Percentiles rank a stretch among this genome's conserved stretches.
These are phyloP conservation scores for Ophioninae sp. DNA, from an alignment of 2,888 invertebrate genomes.

Conservation along the genomic window DNA sequence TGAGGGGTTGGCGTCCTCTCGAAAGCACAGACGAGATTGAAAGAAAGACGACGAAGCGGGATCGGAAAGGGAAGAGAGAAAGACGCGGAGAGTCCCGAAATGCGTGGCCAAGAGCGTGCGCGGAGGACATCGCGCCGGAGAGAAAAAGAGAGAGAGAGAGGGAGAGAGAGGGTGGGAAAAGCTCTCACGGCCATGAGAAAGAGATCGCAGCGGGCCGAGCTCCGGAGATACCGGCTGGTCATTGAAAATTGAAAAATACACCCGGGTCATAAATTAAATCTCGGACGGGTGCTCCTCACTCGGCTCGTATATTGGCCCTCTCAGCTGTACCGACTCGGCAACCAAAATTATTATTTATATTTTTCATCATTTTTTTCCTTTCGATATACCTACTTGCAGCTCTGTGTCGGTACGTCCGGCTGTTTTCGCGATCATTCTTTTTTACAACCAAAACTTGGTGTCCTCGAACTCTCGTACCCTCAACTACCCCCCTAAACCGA, in stretches of 20 bases:
- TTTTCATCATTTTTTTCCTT: too few relatives aligned
- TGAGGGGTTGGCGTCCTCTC: conserved; percentile 49
- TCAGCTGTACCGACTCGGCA: too few relatives aligned
- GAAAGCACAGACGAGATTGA: conserved; percentile 57
- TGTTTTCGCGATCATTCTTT: too few relatives aligned
- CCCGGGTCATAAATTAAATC: conserved; percentile 70
- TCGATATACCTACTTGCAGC: too few relatives aligned
- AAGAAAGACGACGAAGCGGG: conserved; percentile 47
- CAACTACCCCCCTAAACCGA: neutral
- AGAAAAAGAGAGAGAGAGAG: too few relatives aligned
- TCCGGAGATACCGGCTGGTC: conserved; percentile 69
- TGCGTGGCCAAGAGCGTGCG: conserved; percentile 33
- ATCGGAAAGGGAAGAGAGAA: conserved; percentile 25
- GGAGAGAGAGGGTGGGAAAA: conserved; percentile 24
- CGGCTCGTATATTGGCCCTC: neutral
- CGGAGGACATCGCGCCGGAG: conserved; percentile 43
- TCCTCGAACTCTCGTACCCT: too few relatives aligned
- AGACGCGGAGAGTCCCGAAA: conserved; percentile 21
- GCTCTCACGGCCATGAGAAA: conserved; percentile 9
- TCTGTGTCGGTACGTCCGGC: too few relatives aligned
- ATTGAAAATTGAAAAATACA: conserved; percentile 75
- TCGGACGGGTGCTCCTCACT: conserved; percentile 67
- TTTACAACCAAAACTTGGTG: too few relatives aligned
- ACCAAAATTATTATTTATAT: too few relatives aligned
- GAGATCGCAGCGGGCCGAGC: conserved; percentile 42